Conservation (phyloP, 2,797 vertebrate species). For the Enteromius radiatus region DNA sequence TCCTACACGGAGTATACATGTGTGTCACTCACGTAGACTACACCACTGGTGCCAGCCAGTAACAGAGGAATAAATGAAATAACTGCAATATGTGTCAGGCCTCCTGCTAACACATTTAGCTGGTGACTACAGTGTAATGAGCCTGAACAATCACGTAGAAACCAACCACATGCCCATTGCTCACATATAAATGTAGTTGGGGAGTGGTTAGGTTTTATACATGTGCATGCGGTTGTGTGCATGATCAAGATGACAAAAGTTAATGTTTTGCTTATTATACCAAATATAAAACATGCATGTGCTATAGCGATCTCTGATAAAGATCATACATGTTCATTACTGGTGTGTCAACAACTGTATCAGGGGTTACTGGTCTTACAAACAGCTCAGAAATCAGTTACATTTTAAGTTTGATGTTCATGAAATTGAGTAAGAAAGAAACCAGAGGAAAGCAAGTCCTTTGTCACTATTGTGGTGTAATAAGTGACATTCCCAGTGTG, state of each 20-base stretch:
- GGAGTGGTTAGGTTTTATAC: not conserved
- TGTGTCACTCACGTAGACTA: too few species aligned
- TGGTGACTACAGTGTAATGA: slow-evolving; percentile 66
- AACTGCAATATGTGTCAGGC: slow-evolving; percentile 70
- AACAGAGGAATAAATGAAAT: slow-evolving; percentile 63
- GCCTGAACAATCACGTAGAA: slow-evolving; percentile 71
- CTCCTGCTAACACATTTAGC: slow-evolving; percentile 71
- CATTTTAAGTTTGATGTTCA: not conserved
- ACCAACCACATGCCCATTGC: slow-evolving; percentile 57
- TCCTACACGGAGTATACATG: too few species aligned
- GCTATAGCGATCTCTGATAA: not conserved
- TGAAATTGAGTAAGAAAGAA: not conserved
- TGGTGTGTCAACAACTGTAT: not conserved
- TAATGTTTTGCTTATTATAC: not conserved
- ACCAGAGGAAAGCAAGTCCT: slow-evolving; percentile 6
- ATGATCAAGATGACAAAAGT: not conserved
- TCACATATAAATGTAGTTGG: not conserved
- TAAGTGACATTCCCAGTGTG: slow-evolving; percentile 35
- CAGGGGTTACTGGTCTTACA: not conserved
- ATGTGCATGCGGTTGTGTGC: not conserved
- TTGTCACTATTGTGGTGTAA: slow-evolving; percentile 11
- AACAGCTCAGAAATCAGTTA: slow-evolving; percentile 1
- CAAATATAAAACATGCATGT: not conserved
- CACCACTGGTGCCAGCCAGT: slow-evolving; percentile 55
- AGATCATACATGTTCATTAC: not conserved